Percentiles rank a stretch among this genome's conserved stretches.
Conservation (phyloP, 2,888 invertebrate species). For the Acanthosepion pharaonis region DNA sequence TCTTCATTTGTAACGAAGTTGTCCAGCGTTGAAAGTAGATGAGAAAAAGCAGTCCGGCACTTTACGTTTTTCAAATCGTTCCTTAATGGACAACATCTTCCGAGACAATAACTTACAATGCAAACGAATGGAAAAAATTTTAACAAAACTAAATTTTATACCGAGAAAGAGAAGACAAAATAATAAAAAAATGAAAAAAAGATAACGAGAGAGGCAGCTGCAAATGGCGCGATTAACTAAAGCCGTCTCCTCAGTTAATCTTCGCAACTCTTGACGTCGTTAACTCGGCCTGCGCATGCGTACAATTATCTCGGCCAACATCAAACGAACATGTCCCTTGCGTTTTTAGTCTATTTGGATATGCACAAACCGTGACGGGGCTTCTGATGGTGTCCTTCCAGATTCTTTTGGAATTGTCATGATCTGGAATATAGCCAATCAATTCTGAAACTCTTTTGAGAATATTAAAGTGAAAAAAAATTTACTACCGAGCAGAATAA, state of each 20-base stretch:
- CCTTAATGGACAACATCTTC: too few species aligned
- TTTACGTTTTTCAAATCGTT: too few species aligned
- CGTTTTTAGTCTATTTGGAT: constrained; percentile 8
- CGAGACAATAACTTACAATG: too few species aligned
- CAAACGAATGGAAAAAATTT: too few species aligned
- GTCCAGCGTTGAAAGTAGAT: too few species aligned
- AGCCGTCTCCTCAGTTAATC: background rate
- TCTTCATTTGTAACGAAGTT: too few species aligned
- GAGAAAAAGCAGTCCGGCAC: too few species aligned
- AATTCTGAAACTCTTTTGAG: background rate
- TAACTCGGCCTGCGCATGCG: background rate
- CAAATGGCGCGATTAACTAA: background rate
- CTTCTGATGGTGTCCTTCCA: background rate
- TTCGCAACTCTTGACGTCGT: background rate
- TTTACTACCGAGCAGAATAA: background rate
- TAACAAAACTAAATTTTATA: too few species aligned
- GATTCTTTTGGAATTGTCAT: background rate
- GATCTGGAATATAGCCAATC: background rate
- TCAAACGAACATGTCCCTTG: background rate
- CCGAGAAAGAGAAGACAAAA: background rate
- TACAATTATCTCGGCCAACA: background rate
- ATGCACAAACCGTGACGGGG: background rate
- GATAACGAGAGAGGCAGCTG: background rate
- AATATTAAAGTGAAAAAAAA: background rate
- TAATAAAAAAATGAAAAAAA: background rate